These are phyloP conservation scores for Leptocoma aspasia DNA, from an alignment of 2,113 vertebrate species.

Conservation along the genomic window DNA sequence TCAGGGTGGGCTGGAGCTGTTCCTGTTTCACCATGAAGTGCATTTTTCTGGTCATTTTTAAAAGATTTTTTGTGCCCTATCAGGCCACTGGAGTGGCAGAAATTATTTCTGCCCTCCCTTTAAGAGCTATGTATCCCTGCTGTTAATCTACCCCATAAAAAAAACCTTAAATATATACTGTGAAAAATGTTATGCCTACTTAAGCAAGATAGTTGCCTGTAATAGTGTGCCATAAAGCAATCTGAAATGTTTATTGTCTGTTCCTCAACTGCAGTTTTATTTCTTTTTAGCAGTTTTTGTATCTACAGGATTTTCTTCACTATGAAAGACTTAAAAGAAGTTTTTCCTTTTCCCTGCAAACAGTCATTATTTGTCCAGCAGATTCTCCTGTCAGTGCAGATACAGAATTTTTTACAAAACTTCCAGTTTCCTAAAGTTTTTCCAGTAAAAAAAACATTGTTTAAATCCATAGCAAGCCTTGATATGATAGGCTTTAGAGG, in stretches of 20 bases:
- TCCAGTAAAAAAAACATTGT: neutral
- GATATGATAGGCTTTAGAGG: neutral
- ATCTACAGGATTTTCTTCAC: neutral
- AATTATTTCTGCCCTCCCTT: neutral
- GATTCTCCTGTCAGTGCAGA: neutral
- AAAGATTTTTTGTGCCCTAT: neutral
- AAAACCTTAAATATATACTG: conserved; percentile 55
- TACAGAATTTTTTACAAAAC: neutral
- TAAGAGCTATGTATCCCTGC: conserved; percentile 1
- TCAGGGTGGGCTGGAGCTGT: neutral
- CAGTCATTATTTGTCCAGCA: neutral
- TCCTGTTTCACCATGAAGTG: neutral
- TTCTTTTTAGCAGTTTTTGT: conserved; percentile 20
- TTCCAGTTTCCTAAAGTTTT: neutral
- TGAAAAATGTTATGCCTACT: conserved; percentile 60
- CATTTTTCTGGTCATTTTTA: neutral
- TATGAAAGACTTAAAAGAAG: neutral
- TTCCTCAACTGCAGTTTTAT: conserved; percentile 34
- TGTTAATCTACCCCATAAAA: conserved; percentile 45
- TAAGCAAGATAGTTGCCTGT: conserved; percentile 60
- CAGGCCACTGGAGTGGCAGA: neutral
- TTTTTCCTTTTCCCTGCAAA: neutral
- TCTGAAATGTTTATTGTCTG: conserved; percentile 56
- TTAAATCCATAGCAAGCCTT: neutral
- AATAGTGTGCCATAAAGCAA: conserved; percentile 45